A percentile compares a stretch with the other conserved stretches of the same genome.
These are phyloP conservation scores for Tipula unca DNA, from an alignment of 2,888 invertebrate species.

Conservation along the genomic window DNA sequence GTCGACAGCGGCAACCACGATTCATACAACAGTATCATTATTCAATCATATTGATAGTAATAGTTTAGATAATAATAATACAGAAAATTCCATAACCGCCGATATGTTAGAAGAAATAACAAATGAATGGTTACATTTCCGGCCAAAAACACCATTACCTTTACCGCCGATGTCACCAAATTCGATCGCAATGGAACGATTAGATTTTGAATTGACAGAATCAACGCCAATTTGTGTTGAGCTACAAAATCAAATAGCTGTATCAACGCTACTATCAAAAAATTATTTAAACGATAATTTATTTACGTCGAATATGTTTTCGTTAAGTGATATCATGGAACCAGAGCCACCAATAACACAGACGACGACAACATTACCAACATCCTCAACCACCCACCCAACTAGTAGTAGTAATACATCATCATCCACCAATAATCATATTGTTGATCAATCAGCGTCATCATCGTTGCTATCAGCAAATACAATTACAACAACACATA, in stretches of 20 bases:
- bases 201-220: conserved; percentile 28
- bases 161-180: background rate
- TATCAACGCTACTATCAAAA: conserved; percentile 23
- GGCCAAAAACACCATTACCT: conserved; percentile 37
- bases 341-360: background rate
- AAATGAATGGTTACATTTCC: conserved; percentile 41
- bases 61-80: conserved; percentile 20
- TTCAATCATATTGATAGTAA: conserved; percentile 14
- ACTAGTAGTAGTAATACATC: background rate
- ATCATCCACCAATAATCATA: background rate
- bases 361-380: background rate
- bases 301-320: conserved; percentile 35
- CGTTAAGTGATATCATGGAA: conserved; percentile 36
- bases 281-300: conserved; percentile 28
- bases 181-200: background rate
- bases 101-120: conserved; percentile 38
- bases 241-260: conserved; percentile 29
- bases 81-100: conserved; percentile 16
- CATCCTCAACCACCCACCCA: background rate
- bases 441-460: background rate
- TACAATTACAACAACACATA: background rate
- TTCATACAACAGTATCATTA: background rate
- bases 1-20: background rate
- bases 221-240: conserved; percentile 38
- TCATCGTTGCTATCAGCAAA: background rate